Base-by-base conservation (phyloP, 53 echinoderm and acorn worm genomes). In the Zoroaster sp. region DNA sequence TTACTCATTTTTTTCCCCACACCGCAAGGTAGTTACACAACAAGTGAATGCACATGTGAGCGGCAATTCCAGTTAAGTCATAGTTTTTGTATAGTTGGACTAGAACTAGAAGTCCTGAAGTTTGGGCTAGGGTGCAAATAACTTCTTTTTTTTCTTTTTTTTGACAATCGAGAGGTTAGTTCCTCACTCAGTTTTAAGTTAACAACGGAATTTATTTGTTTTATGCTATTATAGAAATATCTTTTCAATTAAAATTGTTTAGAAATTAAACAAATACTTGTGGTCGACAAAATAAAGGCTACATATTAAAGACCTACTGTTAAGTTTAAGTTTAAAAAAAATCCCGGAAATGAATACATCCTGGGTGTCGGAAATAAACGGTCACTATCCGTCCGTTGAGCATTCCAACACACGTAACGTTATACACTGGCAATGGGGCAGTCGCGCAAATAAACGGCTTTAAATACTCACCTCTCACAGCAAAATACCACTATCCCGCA, bases 351-450 rank as follows among this genome's bases (percentile, higher is more conserved):
- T 66, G 54, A 42, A 81, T 21, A 30, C 6, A 71, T 69, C 46
- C 46, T n/a, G 30, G 4, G 71, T 85, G 85, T 85, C 85, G 85
- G 85, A 85, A 85, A 85, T 49, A 71, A 13, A 85, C 85, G 71
- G 70, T 36, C 67, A 21, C 7, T 42, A 23, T 13, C 4, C 40
- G 54, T 38, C 40, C 59, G 40, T 80, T 23, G 40, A 37, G 20
- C 38, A 74, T 38, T 39, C 51, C 46, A 71, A 71, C 18, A 33
- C 30, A 71, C 38, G 32, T 18, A 18, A 36, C 35, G 14, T 47
- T 9, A 10, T 14, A 47, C 14, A 14, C 9, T 14, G 49, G 49
- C 14, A 14, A 10, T 71, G 38, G 0, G 0, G 0, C 35, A 35
- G 6, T 35, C 18, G 6, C 71, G 36, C 10, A 71, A 71, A 18